Evolutionary conservation across 2,797 vertebrate species (phyloP).

Genomic region (Stomatorhinus walkeri): DNA sequence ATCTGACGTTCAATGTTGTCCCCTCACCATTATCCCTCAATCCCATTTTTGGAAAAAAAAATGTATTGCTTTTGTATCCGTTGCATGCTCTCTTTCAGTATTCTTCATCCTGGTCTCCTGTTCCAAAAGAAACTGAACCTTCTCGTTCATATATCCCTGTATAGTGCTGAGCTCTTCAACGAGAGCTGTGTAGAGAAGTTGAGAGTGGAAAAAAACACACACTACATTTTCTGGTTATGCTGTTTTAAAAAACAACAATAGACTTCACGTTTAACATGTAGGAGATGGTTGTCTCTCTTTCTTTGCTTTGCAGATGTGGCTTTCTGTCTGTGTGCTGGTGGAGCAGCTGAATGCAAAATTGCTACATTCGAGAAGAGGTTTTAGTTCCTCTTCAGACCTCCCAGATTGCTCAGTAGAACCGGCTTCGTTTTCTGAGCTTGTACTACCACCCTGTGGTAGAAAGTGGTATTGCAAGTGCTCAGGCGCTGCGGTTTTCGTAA

Average conservation of each 20-base stretch:
- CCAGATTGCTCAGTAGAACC: background rate
- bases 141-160: background rate
- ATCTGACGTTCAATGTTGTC: background rate
- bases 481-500: background rate
- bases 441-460: background rate
- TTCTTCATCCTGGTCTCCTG: background rate
- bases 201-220: background rate
- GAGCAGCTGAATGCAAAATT: constrained; percentile 8
- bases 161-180: background rate
- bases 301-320: constrained; percentile 7
- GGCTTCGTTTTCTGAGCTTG: background rate
- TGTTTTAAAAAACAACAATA: background rate
- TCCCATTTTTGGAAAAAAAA: background rate
- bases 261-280: background rate
- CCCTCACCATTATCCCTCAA: background rate
- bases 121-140: background rate
- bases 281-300: background rate
- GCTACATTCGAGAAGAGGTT: background rate
- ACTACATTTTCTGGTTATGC: constrained; percentile 6
- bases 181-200: background rate
- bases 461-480: background rate
- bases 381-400: background rate
- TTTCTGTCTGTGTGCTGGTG: background rate
- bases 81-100: background rate
- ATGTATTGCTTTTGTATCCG: background rate